Evolutionary conservation across 2,797 vertebrate species (phyloP).

Genomic region (Macropodus opercularis): DNA sequence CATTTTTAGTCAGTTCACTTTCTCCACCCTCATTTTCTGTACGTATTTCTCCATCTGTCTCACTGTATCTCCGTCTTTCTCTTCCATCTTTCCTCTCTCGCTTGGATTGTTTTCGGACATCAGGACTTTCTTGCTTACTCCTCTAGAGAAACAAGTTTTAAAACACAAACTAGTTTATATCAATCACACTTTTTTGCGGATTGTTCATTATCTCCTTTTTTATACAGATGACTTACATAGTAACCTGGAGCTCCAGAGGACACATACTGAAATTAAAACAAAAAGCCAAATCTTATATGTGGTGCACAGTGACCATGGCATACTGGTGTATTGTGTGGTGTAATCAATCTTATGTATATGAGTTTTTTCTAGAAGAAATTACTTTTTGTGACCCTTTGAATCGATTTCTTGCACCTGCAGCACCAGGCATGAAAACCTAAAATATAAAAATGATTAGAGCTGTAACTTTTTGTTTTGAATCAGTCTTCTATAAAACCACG

Average conservation of each 20-base stretch:
- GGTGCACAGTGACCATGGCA: slow-evolving; percentile 2
- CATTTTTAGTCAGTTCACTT: slow-evolving; percentile 24
- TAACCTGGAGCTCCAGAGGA: slow-evolving; percentile 75
- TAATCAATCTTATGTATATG: slow-evolving; percentile 1
- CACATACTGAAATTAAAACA: slow-evolving; percentile 62
- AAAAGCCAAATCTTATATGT: slow-evolving; percentile 10
- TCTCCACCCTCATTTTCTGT: slow-evolving; percentile 7
- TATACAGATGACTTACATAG: slow-evolving; percentile 72
- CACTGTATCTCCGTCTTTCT: slow-evolving; percentile 19
- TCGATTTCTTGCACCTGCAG: slow-evolving; percentile 60
- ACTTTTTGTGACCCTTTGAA: slow-evolving; percentile 67
- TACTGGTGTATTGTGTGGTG: slow-evolving; percentile 24
- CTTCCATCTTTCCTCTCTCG: slow-evolving; percentile 24
- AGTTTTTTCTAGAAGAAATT: slow-evolving; percentile 32
- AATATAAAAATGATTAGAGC: slow-evolving; percentile 27
- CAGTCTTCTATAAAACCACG: neutral
- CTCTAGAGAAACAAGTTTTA: slow-evolving; percentile 50
- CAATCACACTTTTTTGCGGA: neutral
- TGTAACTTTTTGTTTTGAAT: neutral
- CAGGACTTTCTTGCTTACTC: slow-evolving; percentile 47
- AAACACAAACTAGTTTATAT: slow-evolving; percentile 12
- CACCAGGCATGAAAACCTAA: slow-evolving; percentile 78
- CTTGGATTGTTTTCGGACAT: slow-evolving; percentile 2
- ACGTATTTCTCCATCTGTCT: slow-evolving; percentile 16
- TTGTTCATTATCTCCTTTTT: neutral